Percentiles rank a stretch among this genome's conserved stretches.
phyloP scores from a whole-genome alignment of 2,113 vertebrate species.

The Carassius carassius region DNA sequence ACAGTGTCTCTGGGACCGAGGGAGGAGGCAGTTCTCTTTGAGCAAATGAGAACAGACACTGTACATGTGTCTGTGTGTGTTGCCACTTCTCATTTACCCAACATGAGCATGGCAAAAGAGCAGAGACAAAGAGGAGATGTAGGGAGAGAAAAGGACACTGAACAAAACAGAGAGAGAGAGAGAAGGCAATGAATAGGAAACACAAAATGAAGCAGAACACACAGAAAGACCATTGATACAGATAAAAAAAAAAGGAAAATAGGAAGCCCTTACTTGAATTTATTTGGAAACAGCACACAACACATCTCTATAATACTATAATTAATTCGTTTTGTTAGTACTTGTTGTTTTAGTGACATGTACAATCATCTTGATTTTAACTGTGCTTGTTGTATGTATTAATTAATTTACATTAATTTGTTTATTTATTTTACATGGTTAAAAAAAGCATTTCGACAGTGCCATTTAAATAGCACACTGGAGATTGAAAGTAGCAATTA shows the following conservation, averaged over 20 bases:
- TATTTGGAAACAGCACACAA: background rate
- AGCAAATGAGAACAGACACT: slow-evolving; percentile 70
- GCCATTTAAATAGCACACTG: no score
- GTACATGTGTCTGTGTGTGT: slow-evolving; percentile 72
- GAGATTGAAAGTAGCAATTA: background rate
- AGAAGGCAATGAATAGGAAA: background rate
- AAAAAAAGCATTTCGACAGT: background rate
- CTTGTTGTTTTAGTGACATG: background rate
- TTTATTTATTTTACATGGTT: background rate
- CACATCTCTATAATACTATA: background rate
- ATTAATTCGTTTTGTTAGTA: background rate
- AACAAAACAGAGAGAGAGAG: background rate
- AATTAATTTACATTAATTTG: background rate
- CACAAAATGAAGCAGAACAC: background rate
- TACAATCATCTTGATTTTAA: background rate
- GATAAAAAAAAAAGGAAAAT: background rate
- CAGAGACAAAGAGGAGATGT: slow-evolving; percentile 54
- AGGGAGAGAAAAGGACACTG: slow-evolving; percentile 29
- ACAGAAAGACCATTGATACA: background rate
- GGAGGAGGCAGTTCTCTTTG: slow-evolving; percentile 51
- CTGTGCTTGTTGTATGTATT: background rate
- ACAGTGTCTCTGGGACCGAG: slow-evolving; percentile 52
- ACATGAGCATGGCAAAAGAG: slow-evolving; percentile 60
- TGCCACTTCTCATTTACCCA: slow-evolving; percentile 69
- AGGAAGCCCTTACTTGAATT: background rate